Percentiles rank a stretch among this genome's conserved stretches.
Conservation (phyloP, 2,888 invertebrate species). For the Agriopis aurantiaria region DNA sequence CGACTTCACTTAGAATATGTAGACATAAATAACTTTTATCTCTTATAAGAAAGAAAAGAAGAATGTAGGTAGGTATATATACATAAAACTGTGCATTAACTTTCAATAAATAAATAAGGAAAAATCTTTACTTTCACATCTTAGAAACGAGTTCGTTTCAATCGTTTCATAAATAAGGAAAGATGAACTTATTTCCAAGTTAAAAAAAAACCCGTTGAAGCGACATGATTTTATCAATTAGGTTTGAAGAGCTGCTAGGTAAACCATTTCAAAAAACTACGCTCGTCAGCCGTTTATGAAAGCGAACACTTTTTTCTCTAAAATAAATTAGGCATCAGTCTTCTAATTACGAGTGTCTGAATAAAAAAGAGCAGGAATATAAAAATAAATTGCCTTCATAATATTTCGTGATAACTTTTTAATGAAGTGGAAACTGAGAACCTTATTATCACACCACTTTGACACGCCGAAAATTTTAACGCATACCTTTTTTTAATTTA, state of each 20-base stretch:
- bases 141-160: background rate
- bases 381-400: background rate
- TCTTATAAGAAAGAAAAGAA: too few species aligned
- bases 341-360: background rate
- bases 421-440: background rate
- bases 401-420: background rate
- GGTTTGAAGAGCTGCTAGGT: background rate
- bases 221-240: background rate
- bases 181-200: slow-evolving; percentile 1
- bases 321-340: slow-evolving; percentile 6
- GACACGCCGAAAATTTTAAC: too few species aligned
- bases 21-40: too few species aligned
- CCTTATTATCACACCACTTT: too few species aligned
- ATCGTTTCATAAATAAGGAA: background rate
- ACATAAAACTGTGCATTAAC: too few species aligned
- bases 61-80: too few species aligned
- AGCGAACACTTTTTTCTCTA: background rate
- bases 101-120: too few species aligned
- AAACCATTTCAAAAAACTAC: background rate
- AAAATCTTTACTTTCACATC: too few species aligned
- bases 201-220: background rate
- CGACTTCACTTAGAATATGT: too few species aligned
- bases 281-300: slow-evolving; percentile 2
- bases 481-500: too few species aligned
- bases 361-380: background rate